Percentiles rank a stretch among this genome's conserved stretches.
These are phyloP conservation scores for Drosophila lini DNA, from an alignment of 1,140 invertebrate species.

Conservation along the genomic window DNA sequence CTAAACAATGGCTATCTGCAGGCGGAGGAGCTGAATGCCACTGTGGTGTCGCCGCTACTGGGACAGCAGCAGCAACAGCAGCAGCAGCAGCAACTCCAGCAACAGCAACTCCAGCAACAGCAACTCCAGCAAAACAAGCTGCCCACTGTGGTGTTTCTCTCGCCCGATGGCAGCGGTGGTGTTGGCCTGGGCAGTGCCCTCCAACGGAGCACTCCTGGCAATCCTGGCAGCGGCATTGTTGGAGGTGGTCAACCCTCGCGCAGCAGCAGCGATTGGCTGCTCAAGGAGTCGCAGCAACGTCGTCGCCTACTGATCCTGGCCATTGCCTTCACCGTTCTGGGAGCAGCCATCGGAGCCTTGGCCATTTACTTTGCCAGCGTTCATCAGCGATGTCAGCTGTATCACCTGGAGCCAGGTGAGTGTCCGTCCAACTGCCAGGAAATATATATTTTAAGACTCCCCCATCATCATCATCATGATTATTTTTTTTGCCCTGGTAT, in stretches of 20 bases:
- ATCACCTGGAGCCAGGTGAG: slow-evolving; percentile 63
- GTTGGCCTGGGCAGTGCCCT: slow-evolving; percentile 55
- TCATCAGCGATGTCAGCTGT: slow-evolving; percentile 67
- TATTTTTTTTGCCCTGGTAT: not conserved
- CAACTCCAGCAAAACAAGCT: slow-evolving; percentile 64
- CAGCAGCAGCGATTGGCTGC: slow-evolving; percentile 68
- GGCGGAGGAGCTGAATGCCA: slow-evolving; percentile 61
- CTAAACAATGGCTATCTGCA: slow-evolving; percentile 78
- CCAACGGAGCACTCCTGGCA: slow-evolving; percentile 42
- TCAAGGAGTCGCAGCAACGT: slow-evolving; percentile 75
- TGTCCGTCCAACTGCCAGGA: not conserved
- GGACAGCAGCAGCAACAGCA: slow-evolving; percentile 36
- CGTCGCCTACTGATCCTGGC: slow-evolving; percentile 75
- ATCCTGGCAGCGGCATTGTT: not conserved
- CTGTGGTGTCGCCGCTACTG: slow-evolving; percentile 64
- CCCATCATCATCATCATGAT: not conserved
- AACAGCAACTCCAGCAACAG: slow-evolving; percentile 16
- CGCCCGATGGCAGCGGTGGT: slow-evolving; percentile 61
- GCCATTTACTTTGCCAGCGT: slow-evolving; percentile 81
- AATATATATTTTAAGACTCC: not conserved
- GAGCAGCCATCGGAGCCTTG: slow-evolving; percentile 80
- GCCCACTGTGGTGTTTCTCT: slow-evolving; percentile 76
- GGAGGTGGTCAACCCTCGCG: not conserved
- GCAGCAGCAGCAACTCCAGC: slow-evolving; percentile 18
- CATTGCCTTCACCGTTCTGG: slow-evolving; percentile 77